Evolutionary conservation across 1,140 invertebrate genomes (phyloP).

Genomic region (Zaprionus lachaisei): DNA sequence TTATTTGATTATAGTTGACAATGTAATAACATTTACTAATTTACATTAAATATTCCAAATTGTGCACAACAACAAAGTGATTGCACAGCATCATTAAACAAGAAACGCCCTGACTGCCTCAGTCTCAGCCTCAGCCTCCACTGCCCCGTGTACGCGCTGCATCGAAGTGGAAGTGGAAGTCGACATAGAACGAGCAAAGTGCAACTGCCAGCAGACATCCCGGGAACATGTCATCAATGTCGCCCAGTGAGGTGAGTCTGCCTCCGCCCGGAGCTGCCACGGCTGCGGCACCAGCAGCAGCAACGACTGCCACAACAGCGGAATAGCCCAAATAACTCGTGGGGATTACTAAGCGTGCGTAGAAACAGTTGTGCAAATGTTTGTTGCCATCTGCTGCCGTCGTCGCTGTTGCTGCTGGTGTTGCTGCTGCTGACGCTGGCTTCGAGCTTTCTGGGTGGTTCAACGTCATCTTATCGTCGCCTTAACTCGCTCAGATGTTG

Average conservation of each 20-base stretch:
- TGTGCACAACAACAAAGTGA: conserved; percentile 21
- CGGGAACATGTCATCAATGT: conserved; percentile 68
- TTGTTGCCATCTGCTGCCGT: conserved; percentile 41
- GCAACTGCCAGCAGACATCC: conserved; percentile 34
- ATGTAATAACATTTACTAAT: conserved; percentile 25
- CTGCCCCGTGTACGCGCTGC: not conserved
- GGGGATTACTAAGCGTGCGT: conserved; percentile 6
- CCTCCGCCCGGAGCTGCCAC: not conserved
- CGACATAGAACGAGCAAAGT: conserved; percentile 40
- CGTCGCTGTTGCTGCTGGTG: not conserved
- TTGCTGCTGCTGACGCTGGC: conserved; percentile 7
- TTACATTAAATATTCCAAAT: conserved; percentile 34
- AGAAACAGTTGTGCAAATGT: conserved; percentile 69
- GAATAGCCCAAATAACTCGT: not conserved
- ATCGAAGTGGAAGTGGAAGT: conserved; percentile 8
- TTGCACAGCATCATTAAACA: conserved; percentile 18
- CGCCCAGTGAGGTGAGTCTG: conserved; percentile 71
- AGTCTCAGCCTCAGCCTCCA: not conserved
- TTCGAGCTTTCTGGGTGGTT: conserved; percentile 28
- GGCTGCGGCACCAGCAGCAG: not conserved
- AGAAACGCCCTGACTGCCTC: conserved; percentile 1
- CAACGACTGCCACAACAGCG: conserved; percentile 1
- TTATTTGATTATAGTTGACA: conserved; percentile 24
- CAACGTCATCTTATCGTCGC: conserved; percentile 64
- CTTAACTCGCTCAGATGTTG: conserved; percentile 14